Base-by-base conservation (phyloP, 2,888 invertebrate genomes). In the Erynnis tages region DNA sequence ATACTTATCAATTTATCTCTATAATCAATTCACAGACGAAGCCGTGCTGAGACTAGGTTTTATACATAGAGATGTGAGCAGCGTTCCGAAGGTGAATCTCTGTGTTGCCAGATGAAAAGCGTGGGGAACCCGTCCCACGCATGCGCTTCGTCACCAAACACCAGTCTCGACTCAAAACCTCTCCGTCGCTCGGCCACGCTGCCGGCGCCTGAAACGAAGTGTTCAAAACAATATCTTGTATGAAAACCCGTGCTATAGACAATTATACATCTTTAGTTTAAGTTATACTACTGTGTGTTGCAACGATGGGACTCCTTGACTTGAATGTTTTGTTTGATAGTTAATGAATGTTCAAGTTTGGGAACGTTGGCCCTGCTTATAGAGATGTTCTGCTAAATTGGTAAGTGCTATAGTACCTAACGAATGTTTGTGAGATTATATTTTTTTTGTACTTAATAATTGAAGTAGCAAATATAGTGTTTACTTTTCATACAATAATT, bases 141-240 rank as follows among this genome's bases (percentile, higher is more conserved):
- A 59, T 59, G 59, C 59, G 61, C 56, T 8, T 7, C 21, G 34
- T 32, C 48, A 50, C 54, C 57, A 59, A 61, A 61, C 53, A 61
- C 55, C 52, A 48, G 54, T 53, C 48, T 49, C 45, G 45, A 35
- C 53, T 53, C 57, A 57, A 56, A 60, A 41, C 52, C 47, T 43
- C 47, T 34, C 37, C 41, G 53, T 45, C 54, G 53, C 38, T 47
- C 43, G 41, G 38, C 48, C 47, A 30, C 29, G 21, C 17, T n/a
- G 32, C 38, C 54, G 17, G 23, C 7, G 11, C 16, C 30, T 32
- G 23, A 13, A 53, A 41, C 11, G 53, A 56, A 53, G 34, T 54
- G 38, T 32, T 14, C 14, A 49, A 35, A 27, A 49, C 30, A 48
- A 16, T 57, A n/a, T 40, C 44, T 54, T 60, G 57, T 54, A 59